These are phyloP conservation scores for Pseudococcus jackbeardsleyi DNA, from an alignment of 2,888 invertebrate genomes.

Conservation along the genomic window DNA sequence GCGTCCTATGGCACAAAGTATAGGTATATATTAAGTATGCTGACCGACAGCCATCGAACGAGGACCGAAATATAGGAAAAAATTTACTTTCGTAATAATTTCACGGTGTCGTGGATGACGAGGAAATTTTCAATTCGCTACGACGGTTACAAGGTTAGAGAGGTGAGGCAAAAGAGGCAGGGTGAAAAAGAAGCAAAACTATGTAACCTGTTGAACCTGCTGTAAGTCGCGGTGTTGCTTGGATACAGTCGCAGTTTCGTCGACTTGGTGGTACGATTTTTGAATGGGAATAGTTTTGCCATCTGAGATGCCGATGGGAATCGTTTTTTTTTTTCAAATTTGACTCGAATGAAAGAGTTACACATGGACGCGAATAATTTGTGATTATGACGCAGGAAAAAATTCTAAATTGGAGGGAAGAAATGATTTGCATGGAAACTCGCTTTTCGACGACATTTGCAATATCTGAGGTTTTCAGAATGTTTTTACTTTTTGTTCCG, in stretches of 20 bases:
- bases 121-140: conserved; percentile 6
- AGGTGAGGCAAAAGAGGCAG: background rate
- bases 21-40: background rate
- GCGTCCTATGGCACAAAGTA: too few species aligned
- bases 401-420: too few species aligned
- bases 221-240: background rate
- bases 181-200: conserved; percentile 2
- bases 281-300: background rate
- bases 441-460: too few species aligned
- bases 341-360: too few species aligned
- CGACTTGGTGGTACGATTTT: background rate
- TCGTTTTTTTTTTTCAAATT: too few species aligned
- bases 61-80: background rate
- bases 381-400: too few species aligned
- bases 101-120: background rate
- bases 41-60: background rate
- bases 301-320: background rate
- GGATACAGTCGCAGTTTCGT: background rate
- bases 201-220: conserved; percentile 10
- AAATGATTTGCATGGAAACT: too few species aligned
- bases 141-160: conserved; percentile 4
- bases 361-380: too few species aligned
- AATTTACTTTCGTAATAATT: conserved; percentile 10
- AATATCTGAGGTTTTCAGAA: too few species aligned
- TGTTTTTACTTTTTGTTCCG: too few species aligned